phyloP scores from a whole-genome alignment of 2,113 vertebrate genomes.

The Paramormyrops kingsleyae region DNA sequence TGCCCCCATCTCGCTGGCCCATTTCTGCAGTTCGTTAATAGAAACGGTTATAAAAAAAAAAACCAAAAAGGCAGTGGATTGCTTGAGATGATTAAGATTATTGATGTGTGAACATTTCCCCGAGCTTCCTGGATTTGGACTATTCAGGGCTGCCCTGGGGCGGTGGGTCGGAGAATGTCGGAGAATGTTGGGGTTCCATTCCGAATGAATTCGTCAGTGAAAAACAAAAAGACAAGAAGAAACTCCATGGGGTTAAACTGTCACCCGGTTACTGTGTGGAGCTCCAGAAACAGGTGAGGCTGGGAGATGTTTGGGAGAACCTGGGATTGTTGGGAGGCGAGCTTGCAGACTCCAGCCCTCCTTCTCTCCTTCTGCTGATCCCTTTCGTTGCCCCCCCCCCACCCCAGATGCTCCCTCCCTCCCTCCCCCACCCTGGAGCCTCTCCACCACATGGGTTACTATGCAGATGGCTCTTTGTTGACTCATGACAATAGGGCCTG shows the following conservation, averaged over 20 bases:
- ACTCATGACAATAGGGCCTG: slow-evolving; percentile 57
- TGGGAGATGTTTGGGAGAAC: neutral
- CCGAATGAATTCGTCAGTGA: neutral
- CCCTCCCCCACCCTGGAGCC: slow-evolving; percentile 22
- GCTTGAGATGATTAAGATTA: neutral
- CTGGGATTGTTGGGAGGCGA: neutral
- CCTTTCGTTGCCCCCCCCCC: slow-evolving; percentile 19
- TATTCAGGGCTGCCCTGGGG: neutral
- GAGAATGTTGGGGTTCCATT: neutral
- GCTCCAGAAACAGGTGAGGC: neutral
- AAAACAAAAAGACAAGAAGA: neutral
- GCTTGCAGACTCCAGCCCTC: neutral
- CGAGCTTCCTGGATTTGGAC: neutral
- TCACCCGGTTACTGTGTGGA: neutral
- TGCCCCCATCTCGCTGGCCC: neutral
- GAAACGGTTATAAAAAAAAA: neutral
- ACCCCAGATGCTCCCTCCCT: neutral
- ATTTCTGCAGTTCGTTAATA: neutral
- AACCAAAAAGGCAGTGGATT: neutral
- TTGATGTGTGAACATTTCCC: neutral
- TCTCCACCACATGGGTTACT: slow-evolving; percentile 55
- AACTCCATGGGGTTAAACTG: neutral
- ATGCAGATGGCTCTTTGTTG: slow-evolving; percentile 75
- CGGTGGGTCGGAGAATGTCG: neutral
- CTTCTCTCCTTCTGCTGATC: slow-evolving; percentile 23